phyloP scores from a whole-genome alignment of 2,113 vertebrate species.

The Montifringilla adamsi region DNA sequence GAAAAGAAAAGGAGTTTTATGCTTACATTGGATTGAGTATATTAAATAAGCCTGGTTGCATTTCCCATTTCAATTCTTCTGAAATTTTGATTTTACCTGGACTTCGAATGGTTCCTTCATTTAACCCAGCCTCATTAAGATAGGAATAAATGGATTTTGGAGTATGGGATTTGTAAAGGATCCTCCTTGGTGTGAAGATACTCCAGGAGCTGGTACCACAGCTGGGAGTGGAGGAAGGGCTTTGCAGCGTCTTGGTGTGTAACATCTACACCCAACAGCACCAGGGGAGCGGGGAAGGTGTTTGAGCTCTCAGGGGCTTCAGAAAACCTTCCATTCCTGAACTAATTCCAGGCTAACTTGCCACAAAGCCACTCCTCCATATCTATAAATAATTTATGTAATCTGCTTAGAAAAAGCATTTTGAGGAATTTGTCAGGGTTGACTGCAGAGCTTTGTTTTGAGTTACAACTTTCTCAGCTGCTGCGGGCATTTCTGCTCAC shows the following conservation, averaged over 20 bases:
- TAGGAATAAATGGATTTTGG: background rate
- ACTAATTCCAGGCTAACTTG: slow-evolving; percentile 30
- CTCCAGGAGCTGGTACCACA: background rate
- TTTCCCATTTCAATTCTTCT: background rate
- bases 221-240: background rate
- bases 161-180: background rate
- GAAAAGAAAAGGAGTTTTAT: background rate
- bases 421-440: background rate
- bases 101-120: background rate
- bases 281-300: background rate
- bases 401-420: background rate
- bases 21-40: background rate
- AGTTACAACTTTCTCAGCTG: background rate
- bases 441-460: background rate
- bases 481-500: background rate
- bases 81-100: background rate
- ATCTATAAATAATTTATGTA: slow-evolving; percentile 14
- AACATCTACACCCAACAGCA: background rate
- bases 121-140: background rate
- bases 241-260: background rate
- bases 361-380: background rate
- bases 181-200: background rate
- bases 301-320: background rate
- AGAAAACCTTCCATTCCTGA: background rate
- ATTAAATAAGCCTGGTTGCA: background rate